Conservation (phyloP, 2,113 vertebrate species). For the Cacatua alba region DNA sequence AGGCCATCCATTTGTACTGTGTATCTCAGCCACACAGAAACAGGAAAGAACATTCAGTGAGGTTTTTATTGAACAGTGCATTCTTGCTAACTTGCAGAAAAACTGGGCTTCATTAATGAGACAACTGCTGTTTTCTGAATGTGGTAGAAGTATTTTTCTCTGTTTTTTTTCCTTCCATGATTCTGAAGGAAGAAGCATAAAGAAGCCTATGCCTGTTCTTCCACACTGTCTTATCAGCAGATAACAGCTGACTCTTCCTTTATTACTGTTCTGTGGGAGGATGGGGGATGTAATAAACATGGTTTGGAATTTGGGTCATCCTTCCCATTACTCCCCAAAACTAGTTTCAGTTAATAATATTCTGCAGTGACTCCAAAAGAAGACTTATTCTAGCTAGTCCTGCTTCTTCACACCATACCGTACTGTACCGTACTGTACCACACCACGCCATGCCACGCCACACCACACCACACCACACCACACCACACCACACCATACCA, state of each 20-base stretch:
- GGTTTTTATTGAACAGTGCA: not conserved
- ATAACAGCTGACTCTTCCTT: not conserved
- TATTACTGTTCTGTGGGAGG: not conserved
- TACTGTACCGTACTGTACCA: not conserved
- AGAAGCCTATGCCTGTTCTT: not conserved
- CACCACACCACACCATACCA: too few relatives aligned
- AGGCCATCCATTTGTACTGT: not conserved
- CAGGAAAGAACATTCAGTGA: not conserved
- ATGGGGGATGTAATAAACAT: not conserved
- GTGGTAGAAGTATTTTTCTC: not conserved
- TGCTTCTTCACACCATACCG: not conserved
- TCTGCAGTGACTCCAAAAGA: not conserved
- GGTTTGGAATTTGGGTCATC: not conserved
- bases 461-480: rapidly evolving
- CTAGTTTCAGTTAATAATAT: not conserved
- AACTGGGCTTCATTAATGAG: not conserved
- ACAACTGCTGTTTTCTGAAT: not conserved
- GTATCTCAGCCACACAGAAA: not conserved
- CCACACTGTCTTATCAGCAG: not conserved
- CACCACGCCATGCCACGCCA: too few relatives aligned
- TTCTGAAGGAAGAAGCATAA: not conserved
- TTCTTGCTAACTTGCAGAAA: not conserved
- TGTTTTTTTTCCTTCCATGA: not conserved
- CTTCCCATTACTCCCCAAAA: not conserved
- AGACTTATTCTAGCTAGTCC: not conserved